Base-by-base conservation (phyloP, 2,888 invertebrate genomes). In the Ennomos erosarius region DNA sequence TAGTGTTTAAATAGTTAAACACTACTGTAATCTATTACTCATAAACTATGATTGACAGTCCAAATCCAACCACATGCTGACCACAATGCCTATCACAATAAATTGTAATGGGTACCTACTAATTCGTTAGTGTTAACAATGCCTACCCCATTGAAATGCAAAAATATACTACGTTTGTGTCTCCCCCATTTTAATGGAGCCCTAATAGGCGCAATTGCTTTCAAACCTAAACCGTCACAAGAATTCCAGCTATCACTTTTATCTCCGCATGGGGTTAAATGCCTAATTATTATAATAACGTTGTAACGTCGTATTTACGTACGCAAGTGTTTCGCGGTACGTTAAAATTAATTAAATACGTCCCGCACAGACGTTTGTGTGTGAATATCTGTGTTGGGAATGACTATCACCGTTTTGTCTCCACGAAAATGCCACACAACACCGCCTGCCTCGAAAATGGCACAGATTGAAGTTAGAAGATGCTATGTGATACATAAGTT, bases 271-370 rank as follows among this genome's bases (percentile, higher is more conserved):
- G 59, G 36, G 52, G 57, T 57, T 56, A 63, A 64, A 61, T 51
- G 55, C 59, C 60, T 65, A 64, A 68, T 76, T 72, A 74, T 72
- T 56, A 68, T 61, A 66, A 69, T 61, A 62, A 64, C 64, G 53
- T 60, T 62, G 64, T 69, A 62, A 51, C 53, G 49, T 59, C 59
- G 64, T 66, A 64, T 70, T 59, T 61, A 70, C 67, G 67, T 61
- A 65, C 66, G 64, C 68, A 69, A 71, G 69, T 70, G 68, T 69
- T 70, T 62, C 65, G 73, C 68, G 73, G 74, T 70, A 71, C 76
- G 77, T 79, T 76, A 75, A 82, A 84, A 83, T 85, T 85, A 86
- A 85, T 85, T 85, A 84, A 81, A 82, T 79, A 78, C 79, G 82
- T 81, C 81, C 68, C 79, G 62, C 69, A 67, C 82, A 84, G 79